Evolutionary conservation across 2,888 invertebrate species (phyloP), one percentile per base, ranked within the genome.

Genomic region (Lottia gigantea): DNA sequence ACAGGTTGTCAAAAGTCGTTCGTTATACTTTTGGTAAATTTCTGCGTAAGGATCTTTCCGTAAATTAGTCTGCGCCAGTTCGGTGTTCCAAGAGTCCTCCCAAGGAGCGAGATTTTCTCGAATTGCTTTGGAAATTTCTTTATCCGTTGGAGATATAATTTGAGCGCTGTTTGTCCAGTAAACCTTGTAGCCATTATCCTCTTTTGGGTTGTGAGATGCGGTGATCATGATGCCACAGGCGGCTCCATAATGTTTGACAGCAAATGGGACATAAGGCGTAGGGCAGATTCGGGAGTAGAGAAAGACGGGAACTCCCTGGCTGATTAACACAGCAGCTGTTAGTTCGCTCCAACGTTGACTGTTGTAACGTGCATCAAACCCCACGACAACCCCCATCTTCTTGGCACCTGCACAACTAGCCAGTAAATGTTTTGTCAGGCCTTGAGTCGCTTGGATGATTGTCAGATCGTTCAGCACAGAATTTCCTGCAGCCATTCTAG

Each of bases 121-220:
- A 78, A 98, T 97, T 66, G 91, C 90, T 0, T 92, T 90, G 79
- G 97, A 92, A 74, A 99, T 96, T 62, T 92, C 92, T 82, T 93
- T 92, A 87, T 99, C 99, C 77, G 94, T 94, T 0, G 99, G 99
- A 0, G 95, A 89, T 73, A 96, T 93, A 75, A 99, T 97, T 92
- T 98, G 83, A 11, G 96, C 94, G 0, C 97, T 96, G 89, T 98
- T 98, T 12, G 91, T 90, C 93, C 96, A 97, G 88, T 98, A 99
- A 8, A 97, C 97, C 90, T 99, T 99, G 86, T 98, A 99, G 1
- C 97, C 97, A 86, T 97, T 97, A 86, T 98, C 97, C 45, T 96
- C 93, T 86, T 95, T 96, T 0, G 97, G 97, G 89, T 97, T 97
- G 85, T 97, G 97, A 0, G 96, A 97, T 0, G 97, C 97, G 0